phyloP scores from a whole-genome alignment of 2,888 invertebrate genomes.

The Stenurella melanura region DNA sequence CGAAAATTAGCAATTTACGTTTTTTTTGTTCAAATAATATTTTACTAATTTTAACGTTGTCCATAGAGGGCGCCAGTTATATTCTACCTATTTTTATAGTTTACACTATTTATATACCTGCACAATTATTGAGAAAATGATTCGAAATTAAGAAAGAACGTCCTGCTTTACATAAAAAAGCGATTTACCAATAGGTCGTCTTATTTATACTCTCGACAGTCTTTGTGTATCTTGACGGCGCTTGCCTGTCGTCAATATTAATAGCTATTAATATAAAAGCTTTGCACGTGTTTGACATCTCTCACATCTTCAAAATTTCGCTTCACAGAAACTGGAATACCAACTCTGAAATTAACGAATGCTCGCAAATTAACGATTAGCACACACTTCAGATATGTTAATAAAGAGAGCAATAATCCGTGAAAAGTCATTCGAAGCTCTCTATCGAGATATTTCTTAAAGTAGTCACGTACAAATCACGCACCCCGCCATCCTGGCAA shows the following conservation, averaged over 20 bases:
- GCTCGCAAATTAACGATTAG: background rate
- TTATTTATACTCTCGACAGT: too few species aligned
- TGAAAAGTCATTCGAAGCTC: conserved; percentile 10
- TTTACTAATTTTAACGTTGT: too few species aligned
- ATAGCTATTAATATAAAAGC: background rate
- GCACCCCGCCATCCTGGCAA: conserved; percentile 30
- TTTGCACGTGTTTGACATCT: background rate
- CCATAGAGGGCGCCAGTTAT: too few species aligned
- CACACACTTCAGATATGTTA: conserved; percentile 6
- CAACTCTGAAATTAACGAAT: background rate
- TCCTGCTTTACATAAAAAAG: too few species aligned
- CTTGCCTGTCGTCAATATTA: background rate
- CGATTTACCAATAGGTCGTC: too few species aligned
- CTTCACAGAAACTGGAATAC: background rate
- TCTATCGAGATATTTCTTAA: conserved; percentile 14
- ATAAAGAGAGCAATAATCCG: conserved; percentile 24
- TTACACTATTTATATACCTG: too few species aligned
- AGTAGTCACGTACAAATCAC: conserved; percentile 31
- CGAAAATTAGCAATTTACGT: too few species aligned
- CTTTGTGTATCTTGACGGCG: too few species aligned
- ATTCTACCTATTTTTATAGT: too few species aligned
- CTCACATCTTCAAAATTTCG: background rate
- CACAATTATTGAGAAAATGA: too few species aligned
- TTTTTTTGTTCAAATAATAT: too few species aligned
- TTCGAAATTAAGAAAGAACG: too few species aligned